Conservation (phyloP, 2,113 vertebrate species). For the Polypterus bichir region DNA sequence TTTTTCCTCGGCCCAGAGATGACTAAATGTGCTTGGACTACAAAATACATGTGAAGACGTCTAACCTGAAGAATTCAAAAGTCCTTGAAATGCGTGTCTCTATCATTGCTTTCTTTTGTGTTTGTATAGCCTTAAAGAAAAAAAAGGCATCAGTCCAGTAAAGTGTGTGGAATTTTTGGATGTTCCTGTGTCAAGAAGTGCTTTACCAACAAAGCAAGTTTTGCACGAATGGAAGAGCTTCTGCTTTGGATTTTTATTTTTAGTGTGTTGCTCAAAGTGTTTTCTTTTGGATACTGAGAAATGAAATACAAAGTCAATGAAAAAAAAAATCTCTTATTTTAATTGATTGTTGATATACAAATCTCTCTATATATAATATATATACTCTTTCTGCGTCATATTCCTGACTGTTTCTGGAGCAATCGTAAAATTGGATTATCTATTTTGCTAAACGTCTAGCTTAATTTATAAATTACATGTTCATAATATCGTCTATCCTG, state of each 20-base stretch:
- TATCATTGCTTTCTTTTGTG: conserved; percentile 68
- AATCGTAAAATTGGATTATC: conserved; percentile 27
- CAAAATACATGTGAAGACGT: conserved; percentile 41
- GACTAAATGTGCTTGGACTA: conserved; percentile 34
- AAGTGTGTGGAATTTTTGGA: conserved; percentile 64
- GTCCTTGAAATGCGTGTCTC: conserved; percentile 46
- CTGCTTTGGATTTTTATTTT: conserved; percentile 32
- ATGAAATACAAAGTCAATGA: conserved; percentile 55
- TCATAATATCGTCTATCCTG: conserved; percentile 59
- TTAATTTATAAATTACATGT: conserved; percentile 56
- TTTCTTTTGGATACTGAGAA: conserved; percentile 64
- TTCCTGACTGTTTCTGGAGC: conserved; percentile 36
- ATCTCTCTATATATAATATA: background rate
- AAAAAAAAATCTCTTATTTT: conserved; percentile 39
- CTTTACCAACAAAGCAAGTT: conserved; percentile 79
- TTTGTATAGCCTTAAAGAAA: conserved; percentile 84
- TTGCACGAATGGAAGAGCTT: conserved; percentile 79
- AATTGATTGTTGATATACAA: conserved; percentile 39
- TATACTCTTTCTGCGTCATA: conserved; percentile 20
- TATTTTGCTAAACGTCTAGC: conserved; percentile 41
- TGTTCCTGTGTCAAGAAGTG: conserved; percentile 72
- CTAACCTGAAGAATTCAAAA: conserved; percentile 38
- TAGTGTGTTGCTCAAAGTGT: conserved; percentile 78
- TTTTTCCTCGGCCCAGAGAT: conserved; percentile 43
- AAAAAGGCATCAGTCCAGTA: conserved; percentile 58